Evolutionary conservation across 2,888 invertebrate species (phyloP), one percentile per base, ranked within the genome.

Genomic region (Diarsia rubi): DNA sequence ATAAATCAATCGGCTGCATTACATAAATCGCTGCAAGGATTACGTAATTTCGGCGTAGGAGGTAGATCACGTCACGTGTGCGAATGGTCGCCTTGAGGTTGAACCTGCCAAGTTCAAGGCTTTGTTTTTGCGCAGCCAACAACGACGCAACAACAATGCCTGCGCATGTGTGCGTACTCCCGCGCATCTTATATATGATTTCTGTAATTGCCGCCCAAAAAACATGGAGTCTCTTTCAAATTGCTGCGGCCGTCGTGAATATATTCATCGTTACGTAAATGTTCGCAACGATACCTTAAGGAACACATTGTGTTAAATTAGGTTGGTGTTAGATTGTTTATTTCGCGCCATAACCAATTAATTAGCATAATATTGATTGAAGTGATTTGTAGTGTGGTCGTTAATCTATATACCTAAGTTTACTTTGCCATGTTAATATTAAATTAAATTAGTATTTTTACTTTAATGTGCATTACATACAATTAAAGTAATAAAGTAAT

Each of bases 71-170:
- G 93, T 92, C 92, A 94, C 94, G 93, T 93, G 93, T 91, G 90
- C 89, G 85, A 89, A 89, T 83, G 89, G 89, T 95, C 91, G 93
- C 96, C 96, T 96, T 96, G 95, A 93, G 91, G 87, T 90, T 95
- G 95, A 96, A 95, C 96, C 95, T 93, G 81, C 84, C 78, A 91
- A 94, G 96, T 96, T 96, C 96, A 96, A 96, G 96, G 96, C 92
- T 94, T 91, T 89, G 92, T 96, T 96, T 96, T 96, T 96, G 94
- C 94, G 92, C 90, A 81, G 83, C 84, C 90, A 84, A 88, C 82
- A 83, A 85, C 86, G 86, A 88, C 83, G 90, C 90, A 94, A 92
- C 89, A 93, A 94, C 93, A 94, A 94, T 93, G 91, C 91, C 73
- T 85, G 86, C 79, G 86, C 82, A 73, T 90, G 89, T 92, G 90